Percentiles rank a stretch among this genome's conserved stretches.
These are phyloP conservation scores for Dendropsophus ebraccatus DNA, from an alignment of 2,113 vertebrate species.

Conservation along the genomic window DNA sequence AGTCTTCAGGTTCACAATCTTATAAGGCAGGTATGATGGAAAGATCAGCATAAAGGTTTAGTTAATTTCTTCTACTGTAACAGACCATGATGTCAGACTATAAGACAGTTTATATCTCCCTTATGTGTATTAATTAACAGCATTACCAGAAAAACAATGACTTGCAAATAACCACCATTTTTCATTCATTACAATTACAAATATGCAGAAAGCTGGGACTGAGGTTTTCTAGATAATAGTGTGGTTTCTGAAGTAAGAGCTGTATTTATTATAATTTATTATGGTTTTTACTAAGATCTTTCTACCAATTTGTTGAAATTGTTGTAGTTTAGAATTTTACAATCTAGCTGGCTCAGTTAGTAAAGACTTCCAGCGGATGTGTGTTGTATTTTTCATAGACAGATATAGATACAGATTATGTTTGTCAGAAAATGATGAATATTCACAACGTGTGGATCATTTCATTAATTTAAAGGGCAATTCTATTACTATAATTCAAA, in stretches of 20 bases:
- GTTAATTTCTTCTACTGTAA: not conserved
- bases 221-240: constrained; percentile 53
- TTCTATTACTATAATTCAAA: too few relatives aligned
- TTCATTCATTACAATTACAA: not conserved
- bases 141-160: constrained; percentile 15
- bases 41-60: not conserved
- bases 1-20: too few relatives aligned
- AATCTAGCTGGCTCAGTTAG: not conserved
- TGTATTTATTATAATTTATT: constrained; percentile 37
- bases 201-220: constrained; percentile 29
- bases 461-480: too few relatives aligned
- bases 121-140: not conserved
- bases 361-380: not conserved
- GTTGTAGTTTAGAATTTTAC: not conserved
- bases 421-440: not conserved
- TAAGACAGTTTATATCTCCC: not conserved
- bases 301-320: constrained; percentile 19
- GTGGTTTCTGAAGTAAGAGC: constrained; percentile 42
- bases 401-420: not conserved
- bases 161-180: constrained; percentile 20
- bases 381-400: not conserved
- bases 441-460: too few relatives aligned
- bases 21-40: not conserved
- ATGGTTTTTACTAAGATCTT: constrained; percentile 2
- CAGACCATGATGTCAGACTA: not conserved